Percentiles rank a stretch among this genome's conserved stretches.
Conservation (phyloP, 1,140 invertebrate genomes). For the Drosophila ohnishii region DNA sequence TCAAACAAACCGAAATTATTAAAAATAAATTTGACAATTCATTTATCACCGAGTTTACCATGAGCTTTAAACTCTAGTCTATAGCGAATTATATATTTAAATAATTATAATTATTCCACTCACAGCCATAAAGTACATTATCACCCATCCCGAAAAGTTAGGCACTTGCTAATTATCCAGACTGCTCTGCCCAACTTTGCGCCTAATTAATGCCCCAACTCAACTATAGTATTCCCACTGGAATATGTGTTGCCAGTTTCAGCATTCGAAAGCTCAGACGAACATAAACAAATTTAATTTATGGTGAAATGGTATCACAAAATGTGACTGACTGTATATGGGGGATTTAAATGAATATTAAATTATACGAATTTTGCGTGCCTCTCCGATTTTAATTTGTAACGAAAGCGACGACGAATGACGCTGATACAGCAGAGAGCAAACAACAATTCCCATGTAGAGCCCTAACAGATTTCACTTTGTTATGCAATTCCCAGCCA, state of each 20-base stretch:
- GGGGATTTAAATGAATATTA: slow-evolving; percentile 9
- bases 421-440: not conserved
- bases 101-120: slow-evolving; percentile 4
- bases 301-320: not conserved
- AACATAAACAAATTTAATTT: slow-evolving; percentile 10
- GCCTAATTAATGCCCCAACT: slow-evolving; percentile 12
- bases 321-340: not conserved
- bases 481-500: slow-evolving; percentile 38
- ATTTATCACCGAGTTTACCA: too few relatives aligned
- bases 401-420: slow-evolving; percentile 13
- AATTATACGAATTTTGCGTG: slow-evolving; percentile 7
- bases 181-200: slow-evolving; percentile 12
- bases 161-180: slow-evolving; percentile 25
- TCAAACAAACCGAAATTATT: not conserved
- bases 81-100: not conserved
- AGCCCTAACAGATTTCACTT: slow-evolving; percentile 30
- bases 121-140: slow-evolving; percentile 2
- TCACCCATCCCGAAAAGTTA: slow-evolving; percentile 9
- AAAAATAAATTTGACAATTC: too few relatives aligned
- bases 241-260: slow-evolving; percentile 5
- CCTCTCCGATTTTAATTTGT: slow-evolving; percentile 15
- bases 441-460: slow-evolving; percentile 10
- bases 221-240: slow-evolving; percentile 2
- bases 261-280: slow-evolving; percentile 12
- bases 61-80: not conserved